Percentiles rank a stretch among this genome's conserved stretches.
Conservation (phyloP, 2,888 invertebrate genomes). For the Apamea monoglypha region DNA sequence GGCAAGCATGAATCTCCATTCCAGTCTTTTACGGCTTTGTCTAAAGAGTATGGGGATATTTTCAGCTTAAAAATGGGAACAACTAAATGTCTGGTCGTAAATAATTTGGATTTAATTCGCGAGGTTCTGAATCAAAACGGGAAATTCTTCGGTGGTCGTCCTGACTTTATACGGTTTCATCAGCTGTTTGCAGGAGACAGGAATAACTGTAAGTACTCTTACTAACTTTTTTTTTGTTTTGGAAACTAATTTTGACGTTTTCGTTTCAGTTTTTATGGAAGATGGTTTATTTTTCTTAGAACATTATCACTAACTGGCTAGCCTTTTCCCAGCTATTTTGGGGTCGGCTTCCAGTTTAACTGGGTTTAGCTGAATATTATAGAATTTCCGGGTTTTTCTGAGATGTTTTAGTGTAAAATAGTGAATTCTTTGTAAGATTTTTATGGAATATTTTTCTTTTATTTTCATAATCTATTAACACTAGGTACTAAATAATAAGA, state of each 20-base stretch:
- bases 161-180: constrained; percentile 95
- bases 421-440: neutral
- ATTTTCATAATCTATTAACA: no score
- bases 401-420: neutral
- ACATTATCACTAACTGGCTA: no score
- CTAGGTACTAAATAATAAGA: no score
- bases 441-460: no score
- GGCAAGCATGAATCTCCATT: constrained; percentile 92
- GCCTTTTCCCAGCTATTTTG: neutral
- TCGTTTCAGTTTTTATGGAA: neutral
- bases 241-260: neutral
- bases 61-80: constrained; percentile 93
- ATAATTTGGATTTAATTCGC: constrained; percentile 92
- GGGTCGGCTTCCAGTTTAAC: no score
- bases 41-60: constrained; percentile 93
- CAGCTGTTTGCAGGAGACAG: constrained; percentile 95
- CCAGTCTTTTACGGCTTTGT: constrained; percentile 92
- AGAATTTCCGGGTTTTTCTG: no score
- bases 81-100: constrained; percentile 93
- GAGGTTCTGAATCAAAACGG: constrained; percentile 95
- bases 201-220: constrained; percentile 94
- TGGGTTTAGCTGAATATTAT: neutral
- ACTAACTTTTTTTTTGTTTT: constrained; percentile 13
- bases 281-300: neutral
- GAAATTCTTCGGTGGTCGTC: constrained; percentile 95